phyloP scores from a whole-genome alignment of 2,797 vertebrate species.

The Danionella dracula region DNA sequence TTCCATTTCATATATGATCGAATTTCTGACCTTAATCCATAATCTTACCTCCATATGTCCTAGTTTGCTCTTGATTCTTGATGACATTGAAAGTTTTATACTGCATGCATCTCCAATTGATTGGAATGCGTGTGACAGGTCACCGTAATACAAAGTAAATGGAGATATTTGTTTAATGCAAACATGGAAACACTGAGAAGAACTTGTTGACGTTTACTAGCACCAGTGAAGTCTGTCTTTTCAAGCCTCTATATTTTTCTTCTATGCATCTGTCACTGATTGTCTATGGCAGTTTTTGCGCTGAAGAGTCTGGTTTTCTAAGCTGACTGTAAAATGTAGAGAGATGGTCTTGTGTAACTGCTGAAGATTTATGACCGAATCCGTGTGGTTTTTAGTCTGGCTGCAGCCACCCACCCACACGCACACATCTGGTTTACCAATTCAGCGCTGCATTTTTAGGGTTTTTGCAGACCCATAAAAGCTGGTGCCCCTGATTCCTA shows the following conservation, averaged over 20 bases:
- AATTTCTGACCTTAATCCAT: too few species aligned
- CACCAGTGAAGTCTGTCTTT: too few species aligned
- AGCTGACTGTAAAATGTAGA: not conserved
- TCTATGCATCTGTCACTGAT: not conserved
- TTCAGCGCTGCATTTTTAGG: slow-evolving; percentile 32
- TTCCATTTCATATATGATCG: too few species aligned
- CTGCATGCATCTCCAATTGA: too few species aligned
- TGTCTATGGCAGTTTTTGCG: not conserved
- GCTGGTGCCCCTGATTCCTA: not conserved
- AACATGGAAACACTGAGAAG: too few species aligned
- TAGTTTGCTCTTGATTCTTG: too few species aligned
- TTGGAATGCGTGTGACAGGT: too few species aligned
- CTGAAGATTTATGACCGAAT: not conserved
- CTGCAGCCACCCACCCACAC: not conserved
- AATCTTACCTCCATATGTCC: too few species aligned
- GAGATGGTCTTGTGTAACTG: not conserved
- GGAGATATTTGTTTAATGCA: too few species aligned
- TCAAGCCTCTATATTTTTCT: not conserved
- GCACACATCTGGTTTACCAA: slow-evolving; percentile 28
- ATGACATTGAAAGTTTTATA: too few species aligned
- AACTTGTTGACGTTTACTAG: too few species aligned
- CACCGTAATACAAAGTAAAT: too few species aligned
- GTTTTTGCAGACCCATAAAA: slow-evolving; percentile 38
- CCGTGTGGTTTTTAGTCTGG: not conserved
- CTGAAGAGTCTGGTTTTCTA: not conserved